These are phyloP conservation scores for Vimba vimba DNA, from an alignment of 2,113 vertebrate genomes.

Conservation along the genomic window DNA sequence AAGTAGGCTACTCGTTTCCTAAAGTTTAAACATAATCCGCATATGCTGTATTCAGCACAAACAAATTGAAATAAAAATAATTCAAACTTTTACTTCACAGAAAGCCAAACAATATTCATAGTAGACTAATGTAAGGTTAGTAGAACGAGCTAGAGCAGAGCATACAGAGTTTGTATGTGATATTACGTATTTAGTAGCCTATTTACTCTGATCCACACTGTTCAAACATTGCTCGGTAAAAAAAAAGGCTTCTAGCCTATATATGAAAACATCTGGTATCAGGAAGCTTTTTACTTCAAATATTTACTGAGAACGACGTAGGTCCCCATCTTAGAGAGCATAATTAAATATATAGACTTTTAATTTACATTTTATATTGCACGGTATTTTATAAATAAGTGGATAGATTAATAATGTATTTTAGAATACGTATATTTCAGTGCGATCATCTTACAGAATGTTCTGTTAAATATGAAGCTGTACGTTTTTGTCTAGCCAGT, in stretches of 20 bases:
- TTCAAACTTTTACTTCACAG: too few relatives aligned
- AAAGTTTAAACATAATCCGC: slow-evolving; percentile 45
- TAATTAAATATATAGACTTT: background rate
- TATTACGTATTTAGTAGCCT: background rate
- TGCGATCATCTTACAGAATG: background rate
- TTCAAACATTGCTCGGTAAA: background rate
- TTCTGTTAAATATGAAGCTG: background rate
- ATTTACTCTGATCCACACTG: background rate
- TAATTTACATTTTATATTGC: background rate
- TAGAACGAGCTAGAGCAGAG: background rate
- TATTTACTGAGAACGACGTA: background rate
- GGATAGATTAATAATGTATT: background rate
- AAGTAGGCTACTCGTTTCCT: slow-evolving; percentile 68
- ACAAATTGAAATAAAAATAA: too few relatives aligned
- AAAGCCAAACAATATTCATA: background rate
- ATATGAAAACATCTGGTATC: background rate
- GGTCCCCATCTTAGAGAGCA: background rate
- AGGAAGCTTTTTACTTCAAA: slow-evolving; percentile 10
- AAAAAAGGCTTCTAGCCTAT: background rate
- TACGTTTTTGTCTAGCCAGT: background rate
- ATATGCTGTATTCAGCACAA: background rate
- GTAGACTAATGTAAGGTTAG: background rate
- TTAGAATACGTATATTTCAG: background rate
- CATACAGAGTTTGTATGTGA: background rate
- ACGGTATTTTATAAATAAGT: background rate